Base-by-base conservation (phyloP, 2,888 invertebrate genomes). In the Teleiodes luculella region DNA sequence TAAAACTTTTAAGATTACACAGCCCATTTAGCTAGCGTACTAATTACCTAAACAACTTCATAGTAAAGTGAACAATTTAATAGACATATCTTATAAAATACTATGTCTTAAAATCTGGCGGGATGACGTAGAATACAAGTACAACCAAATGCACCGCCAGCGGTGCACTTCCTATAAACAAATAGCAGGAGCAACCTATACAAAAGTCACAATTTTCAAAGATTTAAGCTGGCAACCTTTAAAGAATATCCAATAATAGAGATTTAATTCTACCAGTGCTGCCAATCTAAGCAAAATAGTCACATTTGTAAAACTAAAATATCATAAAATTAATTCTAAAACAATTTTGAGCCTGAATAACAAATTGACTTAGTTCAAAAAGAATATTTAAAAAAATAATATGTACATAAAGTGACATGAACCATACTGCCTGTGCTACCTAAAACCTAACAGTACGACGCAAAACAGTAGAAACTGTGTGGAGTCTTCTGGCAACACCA, bases 1-100 rank as follows among this genome's bases (percentile, higher is more conserved):
- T 67, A 66, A 67, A 41, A 41, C 24, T 61, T 59, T 66, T 54
- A 64, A 64, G 61, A 55, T 63, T 60, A 64, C 72, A 73, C 72
- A 72, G 69, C 70, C 63, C 60, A 57, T 61, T 55, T 57, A 51
- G 61, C 66, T 69, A 69, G 64, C 66, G 54, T 18, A 53, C 51
- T 51, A 49, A 49, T 24, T 30, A 46, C 10, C 31, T 31, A 31
- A 13, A 31, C 10, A 14, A 30, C 5, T n/a, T 43, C 13, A 33
- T 8, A 11, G 10, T 43, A 28, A 28, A n/a, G 10, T 20, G n/a
- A 28, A 43, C 28, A 43, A n/a, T 28, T 28, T 3, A n/a, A 11
- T 20, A 28, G 13, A 37, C 16, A 18, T 6, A n/a, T 41, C 39
- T 18, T 41, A 41, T 1, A 41, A 14, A 11, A 41, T 41, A 11